These are phyloP conservation scores for Calliphora vicina DNA, from an alignment of 1,140 invertebrate species.

Conservation along the genomic window DNA sequence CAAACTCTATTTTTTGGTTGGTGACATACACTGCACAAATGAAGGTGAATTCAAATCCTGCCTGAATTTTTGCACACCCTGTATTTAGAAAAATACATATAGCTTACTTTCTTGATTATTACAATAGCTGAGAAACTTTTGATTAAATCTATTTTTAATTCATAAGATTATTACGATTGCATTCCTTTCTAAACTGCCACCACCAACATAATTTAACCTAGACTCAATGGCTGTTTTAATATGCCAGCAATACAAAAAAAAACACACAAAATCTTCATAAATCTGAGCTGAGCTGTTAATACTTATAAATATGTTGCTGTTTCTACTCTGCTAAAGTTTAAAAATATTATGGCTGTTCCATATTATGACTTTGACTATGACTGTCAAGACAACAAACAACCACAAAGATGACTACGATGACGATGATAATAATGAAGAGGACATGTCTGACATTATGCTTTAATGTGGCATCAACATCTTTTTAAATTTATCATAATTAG, in stretches of 20 bases:
- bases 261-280: too few relatives aligned
- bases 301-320: background rate
- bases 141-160: too few relatives aligned
- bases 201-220: background rate
- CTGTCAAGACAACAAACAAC: background rate
- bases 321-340: background rate
- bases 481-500: background rate
- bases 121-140: too few relatives aligned
- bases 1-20: too few relatives aligned
- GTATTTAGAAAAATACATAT: too few relatives aligned
- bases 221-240: background rate
- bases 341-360: background rate
- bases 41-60: too few relatives aligned
- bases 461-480: background rate
- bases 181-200: background rate
- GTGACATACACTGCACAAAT: too few relatives aligned
- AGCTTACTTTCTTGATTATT: too few relatives aligned
- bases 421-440: background rate
- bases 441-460: constrained; percentile 1
- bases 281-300: too few relatives aligned
- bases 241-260: too few relatives aligned
- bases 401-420: background rate
- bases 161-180: background rate
- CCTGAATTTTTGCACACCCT: too few relatives aligned
- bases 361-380: background rate